Evolutionary conservation across 92 coral and sea anemone species (phyloP).

Genomic region (Palythoa grandis): DNA sequence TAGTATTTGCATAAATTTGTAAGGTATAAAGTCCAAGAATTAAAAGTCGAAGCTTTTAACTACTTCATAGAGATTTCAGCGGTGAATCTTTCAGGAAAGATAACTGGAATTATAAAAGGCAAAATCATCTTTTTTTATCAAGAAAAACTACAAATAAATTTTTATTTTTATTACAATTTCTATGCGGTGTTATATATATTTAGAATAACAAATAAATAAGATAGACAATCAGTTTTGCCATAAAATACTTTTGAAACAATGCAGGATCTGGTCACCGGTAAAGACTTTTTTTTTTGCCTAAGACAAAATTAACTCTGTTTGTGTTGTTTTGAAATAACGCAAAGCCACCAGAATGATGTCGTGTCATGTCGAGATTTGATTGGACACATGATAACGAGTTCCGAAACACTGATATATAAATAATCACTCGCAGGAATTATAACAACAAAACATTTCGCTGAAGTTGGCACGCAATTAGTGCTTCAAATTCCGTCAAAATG

Average conservation of each 20-base stretch:
- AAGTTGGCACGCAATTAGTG: not conserved
- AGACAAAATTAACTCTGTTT: conserved; percentile 14
- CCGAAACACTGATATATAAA: conserved; percentile 46
- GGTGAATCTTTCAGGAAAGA: not conserved
- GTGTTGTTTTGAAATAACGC: conserved; percentile 37
- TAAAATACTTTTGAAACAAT: not conserved
- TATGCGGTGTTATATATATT: too few relatives aligned
- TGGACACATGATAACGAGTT: conserved; percentile 75
- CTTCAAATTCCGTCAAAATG: conserved; percentile 17
- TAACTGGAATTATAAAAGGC: not conserved
- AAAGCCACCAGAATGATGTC: conserved; percentile 33
- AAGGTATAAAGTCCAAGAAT: not conserved
- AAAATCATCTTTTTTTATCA: not conserved
- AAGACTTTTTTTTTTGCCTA: not conserved
- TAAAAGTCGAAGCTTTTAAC: not conserved
- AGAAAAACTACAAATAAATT: not conserved
- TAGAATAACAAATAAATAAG: not conserved
- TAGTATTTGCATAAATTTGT: not conserved
- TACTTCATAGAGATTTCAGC: not conserved
- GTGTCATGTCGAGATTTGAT: conserved; percentile 38
- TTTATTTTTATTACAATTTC: too few relatives aligned
- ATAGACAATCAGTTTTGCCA: not conserved
- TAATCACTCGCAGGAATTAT: conserved; percentile 32
- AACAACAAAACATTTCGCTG: not conserved
- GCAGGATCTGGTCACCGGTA: conserved; percentile 11